Conservation (phyloP, 2,888 invertebrate genomes). For the Crepidodera aurea region DNA sequence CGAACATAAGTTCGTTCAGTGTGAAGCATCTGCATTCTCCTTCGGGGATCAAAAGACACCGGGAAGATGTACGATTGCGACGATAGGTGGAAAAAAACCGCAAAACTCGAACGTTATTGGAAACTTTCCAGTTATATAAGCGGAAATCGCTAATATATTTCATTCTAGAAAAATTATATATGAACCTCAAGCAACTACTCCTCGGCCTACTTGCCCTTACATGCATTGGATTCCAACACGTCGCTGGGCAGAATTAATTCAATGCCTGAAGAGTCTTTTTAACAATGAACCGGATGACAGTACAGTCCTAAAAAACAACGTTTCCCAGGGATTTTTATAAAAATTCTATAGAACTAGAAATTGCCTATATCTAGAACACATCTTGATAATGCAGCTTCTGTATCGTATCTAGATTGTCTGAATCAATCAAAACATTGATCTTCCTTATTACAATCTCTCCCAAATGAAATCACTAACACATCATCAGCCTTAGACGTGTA, state of each 20-base stretch:
- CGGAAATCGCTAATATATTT: too few species aligned
- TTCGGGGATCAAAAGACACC: constrained; percentile 52
- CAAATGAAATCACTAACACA: constrained; percentile 13
- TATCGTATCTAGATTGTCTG: background rate
- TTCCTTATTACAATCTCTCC: background rate
- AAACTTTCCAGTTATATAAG: constrained; percentile 47
- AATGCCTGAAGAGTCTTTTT: too few species aligned
- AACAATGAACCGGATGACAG: too few species aligned
- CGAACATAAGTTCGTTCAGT: constrained; percentile 50
- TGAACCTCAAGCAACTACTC: too few species aligned
- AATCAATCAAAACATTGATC: constrained; percentile 6
- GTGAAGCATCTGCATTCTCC: constrained; percentile 54
- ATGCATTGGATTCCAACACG: too few species aligned
- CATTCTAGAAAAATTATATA: too few species aligned
- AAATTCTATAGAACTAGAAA: too few species aligned
- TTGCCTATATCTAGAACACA: too few species aligned
- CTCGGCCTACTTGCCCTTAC: too few species aligned
- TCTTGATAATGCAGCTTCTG: background rate
- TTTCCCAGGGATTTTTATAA: too few species aligned
- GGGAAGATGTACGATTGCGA: constrained; percentile 50
- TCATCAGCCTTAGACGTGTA: background rate
- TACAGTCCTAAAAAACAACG: too few species aligned
- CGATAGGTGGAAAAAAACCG: constrained; percentile 36
- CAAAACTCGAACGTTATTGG: constrained; percentile 50
- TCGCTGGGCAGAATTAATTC: too few species aligned